Evolutionary conservation across 2,797 vertebrate genomes (phyloP).

Genomic region (Muscicapa striata): DNA sequence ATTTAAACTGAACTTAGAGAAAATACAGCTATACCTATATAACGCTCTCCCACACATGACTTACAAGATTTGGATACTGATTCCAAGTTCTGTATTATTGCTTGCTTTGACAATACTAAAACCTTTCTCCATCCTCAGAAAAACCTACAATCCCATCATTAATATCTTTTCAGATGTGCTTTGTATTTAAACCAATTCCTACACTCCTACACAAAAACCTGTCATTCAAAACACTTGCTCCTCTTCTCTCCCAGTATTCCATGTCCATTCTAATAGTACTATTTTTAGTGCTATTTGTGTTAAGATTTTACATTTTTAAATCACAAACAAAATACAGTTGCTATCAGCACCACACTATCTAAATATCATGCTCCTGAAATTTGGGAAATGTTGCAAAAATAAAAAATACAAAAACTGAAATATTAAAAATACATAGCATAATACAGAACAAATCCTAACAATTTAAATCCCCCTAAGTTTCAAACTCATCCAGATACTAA

Average conservation of each 20-base stretch:
- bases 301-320: not conserved
- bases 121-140: not conserved
- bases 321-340: not conserved
- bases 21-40: not conserved
- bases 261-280: not conserved
- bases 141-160: not conserved
- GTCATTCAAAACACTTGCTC: not conserved
- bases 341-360: not conserved
- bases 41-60: not conserved
- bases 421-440: not conserved
- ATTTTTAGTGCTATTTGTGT: not conserved
- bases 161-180: not conserved
- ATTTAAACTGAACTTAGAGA: not conserved
- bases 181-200: not conserved
- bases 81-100: not conserved
- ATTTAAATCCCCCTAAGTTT: not conserved
- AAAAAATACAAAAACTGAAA: not conserved
- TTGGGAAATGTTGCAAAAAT: not conserved
- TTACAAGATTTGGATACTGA: not conserved
- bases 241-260: not conserved
- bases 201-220: accelerated
- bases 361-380: not conserved
- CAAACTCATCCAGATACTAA: not conserved
- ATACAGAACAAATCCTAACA: not conserved
- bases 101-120: not conserved